Evolutionary conservation across 2,888 invertebrate genomes (phyloP).

Genomic region (Busseola fusca): DNA sequence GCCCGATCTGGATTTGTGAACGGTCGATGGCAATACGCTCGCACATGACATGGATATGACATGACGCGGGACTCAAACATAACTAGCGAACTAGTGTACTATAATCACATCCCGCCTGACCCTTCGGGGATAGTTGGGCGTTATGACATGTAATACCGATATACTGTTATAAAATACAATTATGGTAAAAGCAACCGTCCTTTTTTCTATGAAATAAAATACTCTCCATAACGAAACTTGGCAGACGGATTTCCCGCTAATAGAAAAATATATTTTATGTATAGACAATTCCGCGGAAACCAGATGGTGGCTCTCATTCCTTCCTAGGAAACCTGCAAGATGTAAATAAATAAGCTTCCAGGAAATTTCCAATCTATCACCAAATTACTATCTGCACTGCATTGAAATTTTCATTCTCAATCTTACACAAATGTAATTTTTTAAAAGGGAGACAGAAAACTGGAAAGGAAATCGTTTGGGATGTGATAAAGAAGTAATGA

Average conservation of each 20-base stretch:
- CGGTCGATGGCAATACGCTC: not conserved
- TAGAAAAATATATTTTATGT: slow-evolving; percentile 7
- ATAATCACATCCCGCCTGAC: not conserved
- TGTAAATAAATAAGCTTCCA: slow-evolving; percentile 26
- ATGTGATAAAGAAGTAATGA: not conserved
- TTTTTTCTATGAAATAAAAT: not conserved
- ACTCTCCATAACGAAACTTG: not conserved
- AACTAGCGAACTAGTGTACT: not conserved
- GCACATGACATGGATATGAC: no score
- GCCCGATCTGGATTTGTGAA: not conserved
- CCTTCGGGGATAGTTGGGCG: not conserved
- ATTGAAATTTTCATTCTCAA: slow-evolving; percentile 11
- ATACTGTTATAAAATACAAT: not conserved
- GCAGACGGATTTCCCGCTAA: not conserved
- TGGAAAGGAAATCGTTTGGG: not conserved
- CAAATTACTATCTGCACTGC: not conserved
- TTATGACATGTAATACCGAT: not conserved
- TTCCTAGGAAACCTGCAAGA: not conserved
- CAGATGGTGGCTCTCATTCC: not conserved
- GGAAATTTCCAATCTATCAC: slow-evolving; percentile 9
- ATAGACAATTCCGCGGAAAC: not conserved
- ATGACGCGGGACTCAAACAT: no score
- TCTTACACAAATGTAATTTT: not conserved
- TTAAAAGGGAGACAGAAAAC: not conserved
- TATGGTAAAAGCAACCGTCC: not conserved